These are phyloP conservation scores for Alces alces DNA, from an alignment of 2,113 vertebrate genomes.

Conservation along the genomic window DNA sequence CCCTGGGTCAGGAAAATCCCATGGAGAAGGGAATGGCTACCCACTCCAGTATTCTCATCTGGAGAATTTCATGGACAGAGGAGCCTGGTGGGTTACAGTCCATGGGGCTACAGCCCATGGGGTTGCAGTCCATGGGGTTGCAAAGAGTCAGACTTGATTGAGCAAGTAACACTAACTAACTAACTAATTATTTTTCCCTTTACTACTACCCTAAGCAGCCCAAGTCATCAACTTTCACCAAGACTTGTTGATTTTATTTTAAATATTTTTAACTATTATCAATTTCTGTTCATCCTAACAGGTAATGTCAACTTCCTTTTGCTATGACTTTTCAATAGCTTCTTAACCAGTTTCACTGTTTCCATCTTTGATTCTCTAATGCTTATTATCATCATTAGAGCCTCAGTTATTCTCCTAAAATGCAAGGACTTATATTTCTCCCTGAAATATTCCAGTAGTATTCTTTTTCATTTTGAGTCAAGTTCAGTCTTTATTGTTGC, in stretches of 20 bases:
- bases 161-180: neutral
- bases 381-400: neutral
- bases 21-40: neutral
- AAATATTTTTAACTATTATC: neutral
- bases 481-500: neutral
- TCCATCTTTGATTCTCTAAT: neutral
- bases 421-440: neutral
- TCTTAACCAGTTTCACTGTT: neutral
- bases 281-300: neutral
- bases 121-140: neutral
- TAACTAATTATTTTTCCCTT: neutral
- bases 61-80: neutral
- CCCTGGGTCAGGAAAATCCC: neutral
- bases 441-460: neutral
- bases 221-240: neutral
- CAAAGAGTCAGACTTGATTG: neutral
- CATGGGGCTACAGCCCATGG: neutral
- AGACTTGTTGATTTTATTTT: neutral
- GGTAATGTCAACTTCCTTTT: neutral
- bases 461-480: neutral
- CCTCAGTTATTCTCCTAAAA: neutral
- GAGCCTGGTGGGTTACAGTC: neutral
- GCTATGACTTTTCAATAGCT: neutral
- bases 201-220: neutral
- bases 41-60: neutral